A percentile compares a stretch with the other conserved stretches of the same genome.
phyloP scores from a whole-genome alignment of 2,888 invertebrate genomes.

The Branchipolynoe longqiensis region DNA sequence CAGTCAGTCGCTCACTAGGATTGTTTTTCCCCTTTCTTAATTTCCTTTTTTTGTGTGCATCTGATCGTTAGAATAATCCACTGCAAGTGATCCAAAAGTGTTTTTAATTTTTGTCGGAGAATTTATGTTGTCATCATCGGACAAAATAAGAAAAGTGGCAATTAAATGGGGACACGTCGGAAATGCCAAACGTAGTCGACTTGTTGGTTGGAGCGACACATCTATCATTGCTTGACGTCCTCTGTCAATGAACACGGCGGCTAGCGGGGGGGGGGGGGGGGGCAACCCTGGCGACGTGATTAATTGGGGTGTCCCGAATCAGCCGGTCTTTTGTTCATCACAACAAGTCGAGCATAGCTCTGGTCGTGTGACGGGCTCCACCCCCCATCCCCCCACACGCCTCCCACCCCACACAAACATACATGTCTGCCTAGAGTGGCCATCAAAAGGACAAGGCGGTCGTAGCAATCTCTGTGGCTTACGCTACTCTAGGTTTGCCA shows the following conservation, averaged over 20 bases:
- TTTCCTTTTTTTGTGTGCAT: not conserved
- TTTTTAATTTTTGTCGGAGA: too few species aligned
- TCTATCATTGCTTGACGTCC: conserved; percentile 19
- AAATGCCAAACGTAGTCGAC: conserved; percentile 20
- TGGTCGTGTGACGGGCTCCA: too few species aligned
- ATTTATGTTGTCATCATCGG: too few species aligned
- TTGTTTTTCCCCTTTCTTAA: too few species aligned
- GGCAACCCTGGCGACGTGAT: conserved; percentile 9
- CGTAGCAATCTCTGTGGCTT: too few species aligned
- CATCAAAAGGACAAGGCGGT: too few species aligned
- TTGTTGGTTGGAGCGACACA: conserved; percentile 41
- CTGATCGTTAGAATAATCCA: not conserved
- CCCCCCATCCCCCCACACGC: too few species aligned
- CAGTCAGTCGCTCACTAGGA: too few species aligned
- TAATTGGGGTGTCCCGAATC: conserved; percentile 35
- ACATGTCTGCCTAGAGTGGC: too few species aligned
- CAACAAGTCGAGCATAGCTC: not conserved
- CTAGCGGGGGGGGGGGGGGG: too few species aligned
- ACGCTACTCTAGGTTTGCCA: too few species aligned
- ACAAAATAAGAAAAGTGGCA: conserved; percentile 36
- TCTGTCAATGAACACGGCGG: conserved; percentile 37
- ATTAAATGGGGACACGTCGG: conserved; percentile 41
- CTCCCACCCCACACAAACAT: too few species aligned
- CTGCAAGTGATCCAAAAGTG: conserved; percentile 23
- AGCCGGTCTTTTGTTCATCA: conserved; percentile 15